A percentile compares a stretch with the other conserved stretches of the same genome.
Evolutionary conservation across 2,797 vertebrate species (phyloP).

Genomic region (Petrocephalus schoutedeni): DNA sequence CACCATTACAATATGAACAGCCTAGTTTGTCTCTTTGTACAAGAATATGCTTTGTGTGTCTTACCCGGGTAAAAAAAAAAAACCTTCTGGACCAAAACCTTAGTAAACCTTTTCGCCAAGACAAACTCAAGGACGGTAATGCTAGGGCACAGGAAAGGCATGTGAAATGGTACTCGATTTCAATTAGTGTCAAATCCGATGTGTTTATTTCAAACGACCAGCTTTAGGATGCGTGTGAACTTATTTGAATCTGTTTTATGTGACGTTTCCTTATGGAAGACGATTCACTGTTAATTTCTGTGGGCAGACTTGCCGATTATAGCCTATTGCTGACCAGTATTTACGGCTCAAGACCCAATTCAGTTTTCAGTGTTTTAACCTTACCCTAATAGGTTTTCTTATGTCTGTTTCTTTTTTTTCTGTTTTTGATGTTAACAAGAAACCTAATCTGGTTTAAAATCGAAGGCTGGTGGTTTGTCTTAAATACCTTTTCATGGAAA

Average conservation of each 20-base stretch:
- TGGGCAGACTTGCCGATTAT: background rate
- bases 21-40: background rate
- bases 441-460: background rate
- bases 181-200: background rate
- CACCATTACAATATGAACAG: background rate
- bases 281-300: background rate
- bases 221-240: background rate
- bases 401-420: background rate
- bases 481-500: constrained; percentile 11
- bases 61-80: background rate
- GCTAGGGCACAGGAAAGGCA: background rate
- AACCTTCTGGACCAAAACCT: background rate
- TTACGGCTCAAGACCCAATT: background rate
- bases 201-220: background rate
- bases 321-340: background rate
- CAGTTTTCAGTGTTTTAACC: background rate
- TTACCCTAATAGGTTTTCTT: background rate
- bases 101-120: background rate
- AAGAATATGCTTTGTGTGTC: background rate
- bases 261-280: background rate
- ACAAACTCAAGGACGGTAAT: background rate
- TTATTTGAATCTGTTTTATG: background rate
- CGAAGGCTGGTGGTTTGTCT: background rate
- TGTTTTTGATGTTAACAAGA: background rate
- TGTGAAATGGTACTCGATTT: background rate